Evolutionary conservation across 2,113 vertebrate genomes (phyloP), one percentile per base, ranked within the genome.

Genomic region (Percina caprodes): DNA sequence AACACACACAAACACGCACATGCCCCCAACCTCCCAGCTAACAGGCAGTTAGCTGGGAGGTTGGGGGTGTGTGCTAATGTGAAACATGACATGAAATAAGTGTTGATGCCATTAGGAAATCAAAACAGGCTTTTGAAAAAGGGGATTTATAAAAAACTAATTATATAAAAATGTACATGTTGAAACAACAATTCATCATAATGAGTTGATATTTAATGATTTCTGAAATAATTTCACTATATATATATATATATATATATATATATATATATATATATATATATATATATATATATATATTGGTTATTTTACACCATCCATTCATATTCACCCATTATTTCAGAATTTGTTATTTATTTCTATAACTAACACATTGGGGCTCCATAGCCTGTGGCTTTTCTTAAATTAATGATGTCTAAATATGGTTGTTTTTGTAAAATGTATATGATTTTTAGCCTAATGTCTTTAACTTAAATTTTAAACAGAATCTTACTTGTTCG

Each of bases 401-500:
- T 55, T 11, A n/a, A 5, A 21, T 21, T 19, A 14, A 33, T 5
- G 12, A 45, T 10, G 65, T 59, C 33, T 39, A 61, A 35, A n/a
- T 42, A 35, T 42, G 61, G 35, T 42, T 26, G 10, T 51, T 19
- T 12, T 15, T 30, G 24, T 2, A 21, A 48, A 30, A 61, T 33
- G 0, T 35, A 33, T 4, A 35, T 12, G 2, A 33, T 2, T 24
- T 54, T 69, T 15, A 14, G 16, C n/a, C 55, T 51, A 42, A 46
- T 56, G 39, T 56, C 14, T 5, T 26, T 16, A 30, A 21, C 45
- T 68, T 18, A 66, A 18, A 70, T 9, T 4, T 10, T 18, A 13
- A 77, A 24, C 26, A n/a, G 58, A 58, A 24, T 93, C 97, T 83
- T 90, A 99, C 98, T 99, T 99, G 93, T 98, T 98, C 63, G 95